These are phyloP conservation scores for Palythoa caribaeorum DNA, from an alignment of 92 coral and sea anemone genomes.

Conservation along the genomic window DNA sequence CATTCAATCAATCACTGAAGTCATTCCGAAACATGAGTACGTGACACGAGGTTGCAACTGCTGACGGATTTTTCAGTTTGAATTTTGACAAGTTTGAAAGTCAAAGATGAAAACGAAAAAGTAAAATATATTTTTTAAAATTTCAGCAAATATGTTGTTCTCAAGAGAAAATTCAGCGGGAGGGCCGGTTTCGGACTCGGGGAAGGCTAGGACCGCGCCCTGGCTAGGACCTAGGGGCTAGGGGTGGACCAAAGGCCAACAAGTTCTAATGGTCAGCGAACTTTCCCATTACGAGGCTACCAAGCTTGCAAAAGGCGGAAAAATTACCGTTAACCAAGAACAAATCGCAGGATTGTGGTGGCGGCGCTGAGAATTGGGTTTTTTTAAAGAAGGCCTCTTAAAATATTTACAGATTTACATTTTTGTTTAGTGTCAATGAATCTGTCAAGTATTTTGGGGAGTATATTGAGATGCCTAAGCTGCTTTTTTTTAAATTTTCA, in stretches of 20 bases:
- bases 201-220: no score
- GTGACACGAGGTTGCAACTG: not conserved
- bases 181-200: no score
- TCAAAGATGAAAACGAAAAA: not conserved
- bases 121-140: no score
- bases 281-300: not conserved
- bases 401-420: no score
- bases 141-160: not conserved
- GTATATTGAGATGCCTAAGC: not conserved
- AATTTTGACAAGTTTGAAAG: not conserved
- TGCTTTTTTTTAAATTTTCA: not conserved
- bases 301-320: not conserved
- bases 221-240: not conserved
- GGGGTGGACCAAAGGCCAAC: not conserved
- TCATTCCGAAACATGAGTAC: not conserved
- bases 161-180: not conserved
- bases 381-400: not conserved
- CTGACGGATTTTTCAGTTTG: not conserved
- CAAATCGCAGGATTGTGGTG: not conserved
- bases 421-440: not conserved
- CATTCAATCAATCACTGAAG: not conserved
- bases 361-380: not conserved
- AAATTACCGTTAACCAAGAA: not conserved
- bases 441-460: not conserved
- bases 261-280: not conserved